phyloP scores from a whole-genome alignment of 35 echinoderm and acorn worm genomes.

The Apostichopus californicus region DNA sequence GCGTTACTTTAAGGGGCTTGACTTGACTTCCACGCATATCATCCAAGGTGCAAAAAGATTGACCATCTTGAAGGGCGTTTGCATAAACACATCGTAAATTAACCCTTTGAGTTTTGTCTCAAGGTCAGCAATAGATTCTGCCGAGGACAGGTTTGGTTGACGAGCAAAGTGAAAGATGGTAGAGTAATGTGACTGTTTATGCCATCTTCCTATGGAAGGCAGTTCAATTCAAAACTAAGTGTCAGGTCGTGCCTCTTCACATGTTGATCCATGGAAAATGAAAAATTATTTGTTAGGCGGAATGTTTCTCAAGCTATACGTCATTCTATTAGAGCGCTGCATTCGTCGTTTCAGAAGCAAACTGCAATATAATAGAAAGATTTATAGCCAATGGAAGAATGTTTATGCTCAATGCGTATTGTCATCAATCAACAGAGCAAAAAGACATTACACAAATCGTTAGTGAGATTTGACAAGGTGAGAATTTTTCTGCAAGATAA shows the following conservation, averaged over 20 bases:
- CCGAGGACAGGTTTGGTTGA: conserved; percentile 26
- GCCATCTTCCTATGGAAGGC: not conserved
- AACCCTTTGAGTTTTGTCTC: not conserved
- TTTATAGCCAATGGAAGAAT: not conserved
- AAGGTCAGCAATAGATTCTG: conserved; percentile 22
- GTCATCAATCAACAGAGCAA: not conserved
- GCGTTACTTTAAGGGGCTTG: not conserved
- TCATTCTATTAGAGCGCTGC: not conserved
- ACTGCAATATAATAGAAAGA: not conserved
- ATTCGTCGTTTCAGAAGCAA: not conserved
- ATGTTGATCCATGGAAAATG: not conserved
- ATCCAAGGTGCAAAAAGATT: not conserved
- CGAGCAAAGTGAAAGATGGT: conserved; percentile 30
- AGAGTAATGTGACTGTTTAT: conserved; percentile 6
- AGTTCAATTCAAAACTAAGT: not conserved
- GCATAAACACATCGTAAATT: conserved; percentile 50
- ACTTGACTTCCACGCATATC: not conserved
- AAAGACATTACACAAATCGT: conserved; percentile 8
- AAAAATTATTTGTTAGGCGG: conserved; percentile 14
- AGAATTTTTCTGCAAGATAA: not conserved
- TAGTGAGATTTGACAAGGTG: conserved; percentile 1
- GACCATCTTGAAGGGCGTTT: conserved; percentile 37
- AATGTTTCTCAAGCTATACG: conserved; percentile 4
- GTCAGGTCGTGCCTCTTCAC: not conserved
- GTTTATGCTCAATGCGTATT: not conserved